These are phyloP conservation scores for Martes martes DNA, from an alignment of 2,113 vertebrate species.

Conservation along the genomic window DNA sequence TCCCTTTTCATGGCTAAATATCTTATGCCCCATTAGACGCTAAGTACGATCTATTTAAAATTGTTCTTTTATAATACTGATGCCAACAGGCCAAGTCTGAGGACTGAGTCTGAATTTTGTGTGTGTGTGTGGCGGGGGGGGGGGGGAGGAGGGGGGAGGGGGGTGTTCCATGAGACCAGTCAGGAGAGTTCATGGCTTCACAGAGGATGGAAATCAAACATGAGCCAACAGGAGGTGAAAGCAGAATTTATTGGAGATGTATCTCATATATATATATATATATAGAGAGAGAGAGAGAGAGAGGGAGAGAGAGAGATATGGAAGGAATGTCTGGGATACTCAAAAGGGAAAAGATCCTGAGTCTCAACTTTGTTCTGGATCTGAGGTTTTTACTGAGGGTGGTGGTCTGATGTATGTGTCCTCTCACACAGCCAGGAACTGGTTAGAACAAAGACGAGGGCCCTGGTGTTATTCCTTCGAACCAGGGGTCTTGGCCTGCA, in stretches of 20 bases:
- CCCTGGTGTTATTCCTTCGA: background rate
- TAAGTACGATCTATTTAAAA: background rate
- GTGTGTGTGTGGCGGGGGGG: background rate
- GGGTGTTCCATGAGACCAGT: background rate
- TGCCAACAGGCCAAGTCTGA: background rate
- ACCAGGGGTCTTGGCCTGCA: background rate
- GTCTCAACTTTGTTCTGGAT: background rate
- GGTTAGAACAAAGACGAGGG: background rate
- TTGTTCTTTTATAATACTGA: background rate
- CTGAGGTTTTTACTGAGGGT: background rate
- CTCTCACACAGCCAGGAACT: background rate
- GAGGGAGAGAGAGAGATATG: background rate
- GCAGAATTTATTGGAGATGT: background rate
- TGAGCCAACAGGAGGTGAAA: background rate
- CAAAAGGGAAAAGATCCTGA: background rate
- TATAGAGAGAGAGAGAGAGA: too few species aligned
- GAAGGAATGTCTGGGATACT: background rate
- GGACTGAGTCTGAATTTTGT: background rate
- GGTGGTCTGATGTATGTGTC: background rate
- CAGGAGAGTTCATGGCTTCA: background rate
- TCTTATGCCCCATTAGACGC: background rate
- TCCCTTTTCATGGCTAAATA: background rate
- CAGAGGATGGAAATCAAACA: background rate
- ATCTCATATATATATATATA: too few species aligned
- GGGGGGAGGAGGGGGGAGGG: too few species aligned